Base-by-base conservation (phyloP, 1,140 invertebrate species). In the Zaprionus kolodkinae region DNA sequence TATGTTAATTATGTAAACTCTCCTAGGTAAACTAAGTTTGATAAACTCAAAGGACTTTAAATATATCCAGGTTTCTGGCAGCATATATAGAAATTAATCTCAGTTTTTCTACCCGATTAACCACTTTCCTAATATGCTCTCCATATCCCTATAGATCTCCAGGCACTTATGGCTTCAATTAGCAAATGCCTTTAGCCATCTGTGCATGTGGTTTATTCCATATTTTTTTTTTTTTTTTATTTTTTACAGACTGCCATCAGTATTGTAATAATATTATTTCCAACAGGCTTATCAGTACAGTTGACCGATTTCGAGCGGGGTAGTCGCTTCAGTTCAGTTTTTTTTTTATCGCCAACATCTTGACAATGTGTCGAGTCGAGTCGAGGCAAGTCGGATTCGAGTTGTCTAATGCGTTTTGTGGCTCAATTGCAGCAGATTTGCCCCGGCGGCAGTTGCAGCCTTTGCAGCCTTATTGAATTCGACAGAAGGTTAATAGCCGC, bases 401-500 rank as follows among this genome's bases (percentile, higher is more conserved):
- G 15, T 30, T 30, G 5, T 38, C 35, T 78, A 74, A 82, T 80
- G 79, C 59, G 50, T 35, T 57, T 63, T 45, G 40, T 56, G 62
- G 64, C 66, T 78, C 79, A 82, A 85, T 89, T 91, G 79, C 79
- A 91, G 69, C 79, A 89, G 81, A 82, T 80, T 85, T 91, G 30
- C 54, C 54, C 45, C 60, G 27, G 35, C 21, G 55, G 30, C n/a
- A 60, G 52, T 76, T 77, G 27, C 21, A 21, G 83, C 78, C 63
- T 43, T 45, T 43, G 40, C 21, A 2, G 40, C 7, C 40, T 80
- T 89, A 89, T 91, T 91, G 89, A 91, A 89, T 80, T 74, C 80
- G 79, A 91, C 89, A 91, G 85, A 91, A 88, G 89, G 89, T 91
- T 91, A 91, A 91, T 89, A 79, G 76, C 79, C 54, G 66, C 71